Evolutionary conservation across 2,797 vertebrate species (phyloP).

Genomic region (Melanotaenia trifasciata): DNA sequence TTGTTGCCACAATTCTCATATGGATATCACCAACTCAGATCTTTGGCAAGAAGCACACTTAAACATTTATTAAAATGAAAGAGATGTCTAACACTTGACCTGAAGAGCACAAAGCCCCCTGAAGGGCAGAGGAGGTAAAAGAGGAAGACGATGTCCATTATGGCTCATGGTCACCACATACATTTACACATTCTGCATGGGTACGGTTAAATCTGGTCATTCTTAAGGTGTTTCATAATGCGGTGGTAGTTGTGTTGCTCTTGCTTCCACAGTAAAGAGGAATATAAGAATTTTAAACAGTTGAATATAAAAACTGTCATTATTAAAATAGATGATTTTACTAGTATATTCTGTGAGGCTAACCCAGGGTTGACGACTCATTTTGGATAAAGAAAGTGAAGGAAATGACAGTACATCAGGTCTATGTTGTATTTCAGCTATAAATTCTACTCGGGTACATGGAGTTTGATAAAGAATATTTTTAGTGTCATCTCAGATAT

Average conservation of each 20-base stretch:
- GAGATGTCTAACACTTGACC: neutral
- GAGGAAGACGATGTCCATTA: no score
- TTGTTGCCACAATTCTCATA: neutral
- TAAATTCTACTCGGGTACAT: conserved; percentile 16
- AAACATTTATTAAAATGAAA: neutral
- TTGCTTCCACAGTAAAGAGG: neutral
- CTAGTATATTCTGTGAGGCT: conserved; percentile 36
- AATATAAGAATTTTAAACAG: conserved; percentile 20
- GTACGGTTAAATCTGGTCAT: no score
- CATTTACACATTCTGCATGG: neutral
- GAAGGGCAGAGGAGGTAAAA: no score
- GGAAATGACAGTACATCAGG: neutral
- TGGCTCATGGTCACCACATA: neutral
- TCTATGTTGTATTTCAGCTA: neutral
- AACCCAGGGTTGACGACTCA: neutral
- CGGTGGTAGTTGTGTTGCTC: neutral
- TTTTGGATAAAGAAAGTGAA: conserved; percentile 7
- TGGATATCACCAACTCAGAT: neutral
- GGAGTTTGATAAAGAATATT: neutral
- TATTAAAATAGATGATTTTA: conserved; percentile 50
- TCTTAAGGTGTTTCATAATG: no score
- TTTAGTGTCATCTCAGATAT: neutral
- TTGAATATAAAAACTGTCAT: conserved; percentile 32
- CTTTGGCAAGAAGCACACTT: neutral
- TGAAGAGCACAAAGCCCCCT: no score